Base-by-base conservation (phyloP, 2,888 invertebrate genomes). In the Pyrochroa serraticornis region DNA sequence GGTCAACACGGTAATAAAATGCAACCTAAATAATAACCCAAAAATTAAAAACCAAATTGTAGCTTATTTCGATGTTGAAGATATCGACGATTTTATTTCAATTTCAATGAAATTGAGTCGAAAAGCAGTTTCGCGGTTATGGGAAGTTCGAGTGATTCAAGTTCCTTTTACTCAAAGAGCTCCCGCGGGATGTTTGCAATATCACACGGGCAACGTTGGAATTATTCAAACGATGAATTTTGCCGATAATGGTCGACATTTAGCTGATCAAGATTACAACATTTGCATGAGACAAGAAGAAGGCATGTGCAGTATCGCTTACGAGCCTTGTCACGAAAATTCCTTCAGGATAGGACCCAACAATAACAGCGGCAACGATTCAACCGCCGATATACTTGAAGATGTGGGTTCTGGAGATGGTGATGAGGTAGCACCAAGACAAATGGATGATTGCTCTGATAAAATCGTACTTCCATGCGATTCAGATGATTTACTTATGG, bases 391-490 rank as follows among this genome's bases (percentile, higher is more conserved):
- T 7, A 5, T 22, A 3, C 3, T 22, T 5, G 62, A 62, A 7
- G 58, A 56, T 31, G 65, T 60, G 36, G 80, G 80, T 2, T 80
- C 80, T 7, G 80, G 80, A 0, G 71, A 66, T 34, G 73, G 54
- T 75, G 77, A 63, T 64, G 74, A 58, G 43, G 46, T 38, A 69
- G 78, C 67, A 72, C 12, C 35, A 7, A 31, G 51, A 13, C 33
- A 61, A 12, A 64, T 63, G 58, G 60, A 82, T 35, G 80, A 79
- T 0, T 93, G 93, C 72, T 80, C 79, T 8, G 92, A 93, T 73
- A 84, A 89, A 44, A 85, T 93, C 43, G 86, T 92, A 0, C 87
- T 93, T 79, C 91, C 92, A 0, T 93, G 93, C 69, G 92, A 93
- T 72, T 88, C 89, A 51, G 93, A 93, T 71, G 92, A 93, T 73